phyloP scores from a whole-genome alignment of 2,113 vertebrate genomes.

The Merops nubicus region DNA sequence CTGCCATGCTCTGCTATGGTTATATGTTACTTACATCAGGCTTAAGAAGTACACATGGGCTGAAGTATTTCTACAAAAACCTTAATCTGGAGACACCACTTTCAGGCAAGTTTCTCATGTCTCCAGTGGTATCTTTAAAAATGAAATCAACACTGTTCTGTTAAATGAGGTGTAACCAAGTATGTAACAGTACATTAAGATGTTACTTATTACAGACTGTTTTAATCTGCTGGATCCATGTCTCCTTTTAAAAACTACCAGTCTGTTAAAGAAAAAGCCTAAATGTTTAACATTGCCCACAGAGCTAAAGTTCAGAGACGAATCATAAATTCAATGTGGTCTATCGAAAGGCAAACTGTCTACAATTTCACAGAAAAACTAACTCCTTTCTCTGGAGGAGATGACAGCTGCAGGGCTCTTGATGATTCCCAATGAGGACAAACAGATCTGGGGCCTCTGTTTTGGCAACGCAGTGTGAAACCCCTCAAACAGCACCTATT shows the following conservation, averaged over 20 bases:
- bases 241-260: not conserved
- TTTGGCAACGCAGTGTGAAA: not conserved
- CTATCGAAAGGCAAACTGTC: slow-evolving; percentile 32
- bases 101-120: not conserved
- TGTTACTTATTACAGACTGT: not conserved
- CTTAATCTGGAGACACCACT: not conserved
- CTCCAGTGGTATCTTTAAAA: not conserved
- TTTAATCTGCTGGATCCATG: not conserved
- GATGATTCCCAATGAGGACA: not conserved
- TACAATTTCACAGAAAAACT: slow-evolving; percentile 27
- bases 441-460: not conserved
- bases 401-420: slow-evolving; percentile 24
- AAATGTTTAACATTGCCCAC: not conserved
- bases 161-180: not conserved
- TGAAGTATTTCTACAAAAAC: not conserved
- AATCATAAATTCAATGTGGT: slow-evolving; percentile 8
- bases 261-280: not conserved
- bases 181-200: not conserved
- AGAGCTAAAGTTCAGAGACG: slow-evolving; percentile 40
- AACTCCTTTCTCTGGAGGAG: slow-evolving; percentile 23
- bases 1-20: not conserved
- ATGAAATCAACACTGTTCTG: not conserved
- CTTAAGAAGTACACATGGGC: not conserved
- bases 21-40: not conserved
- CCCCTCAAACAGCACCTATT: not conserved